These are phyloP conservation scores for Oryzias javanicus DNA, from an alignment of 2,113 vertebrate genomes.

Conservation along the genomic window DNA sequence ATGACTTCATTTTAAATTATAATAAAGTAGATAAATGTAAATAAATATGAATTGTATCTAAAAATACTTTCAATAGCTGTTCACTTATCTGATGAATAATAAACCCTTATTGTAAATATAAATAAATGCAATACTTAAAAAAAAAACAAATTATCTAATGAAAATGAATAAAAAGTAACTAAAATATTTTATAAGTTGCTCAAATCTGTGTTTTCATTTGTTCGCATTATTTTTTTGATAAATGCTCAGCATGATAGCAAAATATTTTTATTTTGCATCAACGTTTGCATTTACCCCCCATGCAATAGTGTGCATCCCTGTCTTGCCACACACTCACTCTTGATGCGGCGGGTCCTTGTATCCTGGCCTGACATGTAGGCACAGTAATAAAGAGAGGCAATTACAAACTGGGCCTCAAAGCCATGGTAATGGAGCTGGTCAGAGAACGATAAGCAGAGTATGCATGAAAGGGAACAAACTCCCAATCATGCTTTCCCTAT, in stretches of 20 bases:
- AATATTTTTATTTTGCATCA: slow-evolving; percentile 32
- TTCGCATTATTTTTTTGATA: background rate
- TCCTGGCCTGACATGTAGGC: slow-evolving; percentile 61
- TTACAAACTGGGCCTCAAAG: slow-evolving; percentile 69
- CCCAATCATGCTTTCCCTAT: slow-evolving; percentile 55
- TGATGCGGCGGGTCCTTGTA: slow-evolving; percentile 52
- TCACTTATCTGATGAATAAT: no score
- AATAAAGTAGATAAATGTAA: no score
- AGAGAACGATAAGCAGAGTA: slow-evolving; percentile 68
- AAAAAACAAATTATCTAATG: no score
- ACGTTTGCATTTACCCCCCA: slow-evolving; percentile 19
- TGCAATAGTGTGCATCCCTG: background rate
- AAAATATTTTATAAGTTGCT: no score
- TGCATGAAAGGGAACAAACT: slow-evolving; percentile 72
- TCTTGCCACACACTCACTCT: slow-evolving; percentile 1
- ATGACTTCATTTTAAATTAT: no score
- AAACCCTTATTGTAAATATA: no score
- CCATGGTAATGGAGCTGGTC: slow-evolving; percentile 70
- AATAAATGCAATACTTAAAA: no score
- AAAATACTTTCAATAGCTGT: no score
- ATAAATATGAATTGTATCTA: no score
- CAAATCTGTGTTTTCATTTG: slow-evolving; percentile 6
- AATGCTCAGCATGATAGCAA: slow-evolving; percentile 11
- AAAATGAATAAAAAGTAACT: no score
- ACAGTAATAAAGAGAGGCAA: slow-evolving; percentile 70